Conservation (phyloP, 2,888 invertebrate species). For the Parnassius orleans region DNA sequence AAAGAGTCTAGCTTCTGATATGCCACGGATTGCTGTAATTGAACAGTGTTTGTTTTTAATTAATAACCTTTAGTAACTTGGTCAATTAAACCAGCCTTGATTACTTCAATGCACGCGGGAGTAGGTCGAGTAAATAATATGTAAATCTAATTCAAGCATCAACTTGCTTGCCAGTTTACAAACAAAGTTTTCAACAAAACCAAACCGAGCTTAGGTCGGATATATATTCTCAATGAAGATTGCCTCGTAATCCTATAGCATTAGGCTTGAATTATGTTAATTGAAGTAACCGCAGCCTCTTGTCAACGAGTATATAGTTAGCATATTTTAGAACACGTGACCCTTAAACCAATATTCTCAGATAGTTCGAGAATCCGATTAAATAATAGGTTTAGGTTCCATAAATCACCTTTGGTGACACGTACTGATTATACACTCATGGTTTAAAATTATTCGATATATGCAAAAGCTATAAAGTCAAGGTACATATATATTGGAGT, state of each 20-base stretch:
- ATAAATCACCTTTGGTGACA: no score
- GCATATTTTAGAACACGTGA: neutral
- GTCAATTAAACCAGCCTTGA: no score
- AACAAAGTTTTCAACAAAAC: constrained; percentile 7
- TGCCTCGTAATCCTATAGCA: constrained; percentile 2
- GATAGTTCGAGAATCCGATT: neutral
- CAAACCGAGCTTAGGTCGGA: neutral
- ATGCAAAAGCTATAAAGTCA: no score
- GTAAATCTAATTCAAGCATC: neutral
- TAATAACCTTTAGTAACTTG: no score
- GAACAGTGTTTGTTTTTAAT: no score
- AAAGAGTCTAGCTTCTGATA: no score
- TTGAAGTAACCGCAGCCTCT: neutral
- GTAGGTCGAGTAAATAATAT: constrained; percentile 1
- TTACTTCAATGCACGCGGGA: neutral
- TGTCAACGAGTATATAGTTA: neutral
- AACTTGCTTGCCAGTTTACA: constrained; percentile 5
- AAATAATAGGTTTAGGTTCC: neutral
- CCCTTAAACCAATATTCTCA: neutral
- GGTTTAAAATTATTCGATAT: no score
- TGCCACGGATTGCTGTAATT: no score
- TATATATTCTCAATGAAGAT: neutral
- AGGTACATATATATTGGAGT: no score
- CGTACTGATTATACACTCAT: no score
- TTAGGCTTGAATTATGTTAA: constrained; percentile 14